Conservation (phyloP, 30 jellyfish, hydroid and myxozoan genomes). For the Aurelia coerulea region DNA sequence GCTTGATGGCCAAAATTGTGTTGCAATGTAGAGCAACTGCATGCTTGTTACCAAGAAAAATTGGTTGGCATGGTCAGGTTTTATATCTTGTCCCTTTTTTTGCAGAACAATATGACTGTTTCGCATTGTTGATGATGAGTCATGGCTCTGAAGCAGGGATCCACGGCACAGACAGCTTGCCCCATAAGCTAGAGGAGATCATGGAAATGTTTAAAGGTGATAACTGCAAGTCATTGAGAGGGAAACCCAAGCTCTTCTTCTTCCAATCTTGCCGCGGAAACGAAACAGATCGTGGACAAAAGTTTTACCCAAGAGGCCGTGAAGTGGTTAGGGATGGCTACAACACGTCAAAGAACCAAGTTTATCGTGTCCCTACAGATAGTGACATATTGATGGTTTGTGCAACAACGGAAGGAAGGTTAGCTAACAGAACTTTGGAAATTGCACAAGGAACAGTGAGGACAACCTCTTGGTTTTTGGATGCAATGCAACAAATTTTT, state of each 20-base stretch:
- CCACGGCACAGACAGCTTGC: slow-evolving; percentile 51
- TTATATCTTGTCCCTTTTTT: neutral
- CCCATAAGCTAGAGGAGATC: slow-evolving; percentile 24
- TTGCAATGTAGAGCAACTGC: neutral
- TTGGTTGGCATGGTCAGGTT: neutral
- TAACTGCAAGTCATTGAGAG: slow-evolving; percentile 35
- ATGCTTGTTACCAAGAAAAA: neutral
- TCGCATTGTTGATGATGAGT: slow-evolving; percentile 57
- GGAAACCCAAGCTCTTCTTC: slow-evolving; percentile 69
- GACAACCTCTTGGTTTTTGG: slow-evolving; percentile 64
- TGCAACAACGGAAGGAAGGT: slow-evolving; percentile 63
- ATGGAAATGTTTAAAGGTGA: slow-evolving; percentile 46
- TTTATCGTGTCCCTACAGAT: slow-evolving; percentile 55
- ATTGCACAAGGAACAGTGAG: neutral
- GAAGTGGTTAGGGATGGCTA: slow-evolving; percentile 1
- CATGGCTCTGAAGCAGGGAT: slow-evolving; percentile 69
- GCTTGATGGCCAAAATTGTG: no score
- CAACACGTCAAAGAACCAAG: neutral
- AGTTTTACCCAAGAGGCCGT: slow-evolving; percentile 23
- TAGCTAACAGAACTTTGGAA: slow-evolving; percentile 27
- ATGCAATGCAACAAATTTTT: slow-evolving; percentile 50
- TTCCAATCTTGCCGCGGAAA: slow-evolving; percentile 78
- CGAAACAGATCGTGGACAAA: slow-evolving; percentile 38
- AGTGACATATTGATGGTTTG: slow-evolving; percentile 52
- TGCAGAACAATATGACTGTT: slow-evolving; percentile 58